A percentile compares a stretch with the other conserved stretches of the same genome.
Evolutionary conservation across 2,113 vertebrate species (phyloP).

Genomic region (Brachypodius melanocephalos): DNA sequence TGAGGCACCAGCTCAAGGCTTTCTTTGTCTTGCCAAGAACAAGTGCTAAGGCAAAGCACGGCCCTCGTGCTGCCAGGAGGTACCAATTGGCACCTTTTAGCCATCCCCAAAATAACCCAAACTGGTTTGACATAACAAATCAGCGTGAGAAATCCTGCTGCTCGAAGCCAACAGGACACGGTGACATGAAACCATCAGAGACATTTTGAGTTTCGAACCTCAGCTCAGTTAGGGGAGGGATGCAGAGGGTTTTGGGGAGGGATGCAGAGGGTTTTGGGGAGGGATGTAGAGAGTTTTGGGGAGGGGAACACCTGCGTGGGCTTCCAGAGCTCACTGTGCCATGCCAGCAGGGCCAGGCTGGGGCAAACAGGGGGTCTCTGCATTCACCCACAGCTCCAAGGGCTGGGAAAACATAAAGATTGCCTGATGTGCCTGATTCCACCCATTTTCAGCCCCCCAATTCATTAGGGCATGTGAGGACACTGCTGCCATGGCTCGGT

Average conservation of each 20-base stretch:
- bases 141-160: conserved; percentile 35
- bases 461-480: accelerated
- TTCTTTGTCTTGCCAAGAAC: background rate
- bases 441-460: background rate
- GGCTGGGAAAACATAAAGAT: background rate
- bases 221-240: background rate
- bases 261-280: background rate
- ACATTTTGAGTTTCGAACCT: background rate
- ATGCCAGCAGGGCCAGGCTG: background rate
- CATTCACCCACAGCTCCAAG: background rate
- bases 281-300: background rate
- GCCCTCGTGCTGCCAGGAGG: background rate
- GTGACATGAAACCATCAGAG: background rate
- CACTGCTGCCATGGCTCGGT: background rate
- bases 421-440: background rate
- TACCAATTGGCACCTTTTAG: conserved; percentile 29
- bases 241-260: background rate
- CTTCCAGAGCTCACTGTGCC: background rate
- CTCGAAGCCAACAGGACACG: background rate
- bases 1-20: background rate
- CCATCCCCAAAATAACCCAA: conserved; percentile 16
- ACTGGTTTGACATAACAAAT: conserved; percentile 37
- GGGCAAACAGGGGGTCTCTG: background rate
- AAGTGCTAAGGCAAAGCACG: background rate
- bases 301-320: accelerated